Percentiles rank a stretch among this genome's conserved stretches.
phyloP scores from a whole-genome alignment of 2,888 invertebrate genomes.

The Sinelater perroti region DNA sequence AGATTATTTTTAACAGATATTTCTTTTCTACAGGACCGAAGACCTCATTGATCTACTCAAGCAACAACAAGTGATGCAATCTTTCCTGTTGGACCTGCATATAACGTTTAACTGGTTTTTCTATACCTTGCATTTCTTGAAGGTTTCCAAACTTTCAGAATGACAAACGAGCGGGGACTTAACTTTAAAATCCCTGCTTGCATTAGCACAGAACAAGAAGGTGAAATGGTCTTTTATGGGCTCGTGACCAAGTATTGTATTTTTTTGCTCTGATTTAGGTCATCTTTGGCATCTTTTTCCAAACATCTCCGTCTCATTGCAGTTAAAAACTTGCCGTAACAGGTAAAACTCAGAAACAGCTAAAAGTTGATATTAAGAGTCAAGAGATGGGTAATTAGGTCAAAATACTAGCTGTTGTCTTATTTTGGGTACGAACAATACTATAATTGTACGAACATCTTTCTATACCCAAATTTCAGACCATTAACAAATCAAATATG shows the following conservation, averaged over 20 bases:
- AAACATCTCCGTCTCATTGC: neutral
- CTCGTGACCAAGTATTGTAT: neutral
- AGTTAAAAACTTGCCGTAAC: neutral
- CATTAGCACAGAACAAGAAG: too few species aligned
- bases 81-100: constrained; percentile 6
- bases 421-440: too few species aligned
- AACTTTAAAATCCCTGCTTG: neutral
- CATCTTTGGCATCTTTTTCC: neutral
- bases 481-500: too few species aligned
- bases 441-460: too few species aligned
- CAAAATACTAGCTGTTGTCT: too few species aligned
- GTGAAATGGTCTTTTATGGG: neutral
- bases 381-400: too few species aligned
- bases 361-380: too few species aligned
- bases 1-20: too few species aligned
- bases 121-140: neutral
- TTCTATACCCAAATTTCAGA: too few species aligned
- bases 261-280: neutral
- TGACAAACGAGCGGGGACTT: too few species aligned
- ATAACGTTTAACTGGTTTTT: too few species aligned
- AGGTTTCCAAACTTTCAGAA: neutral
- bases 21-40: constrained; percentile 34
- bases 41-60: too few species aligned
- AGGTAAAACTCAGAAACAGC: neutral
- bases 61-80: constrained; percentile 33